Conservation (phyloP, 2,888 invertebrate genomes). For the Sphaerophoria taeniata region DNA sequence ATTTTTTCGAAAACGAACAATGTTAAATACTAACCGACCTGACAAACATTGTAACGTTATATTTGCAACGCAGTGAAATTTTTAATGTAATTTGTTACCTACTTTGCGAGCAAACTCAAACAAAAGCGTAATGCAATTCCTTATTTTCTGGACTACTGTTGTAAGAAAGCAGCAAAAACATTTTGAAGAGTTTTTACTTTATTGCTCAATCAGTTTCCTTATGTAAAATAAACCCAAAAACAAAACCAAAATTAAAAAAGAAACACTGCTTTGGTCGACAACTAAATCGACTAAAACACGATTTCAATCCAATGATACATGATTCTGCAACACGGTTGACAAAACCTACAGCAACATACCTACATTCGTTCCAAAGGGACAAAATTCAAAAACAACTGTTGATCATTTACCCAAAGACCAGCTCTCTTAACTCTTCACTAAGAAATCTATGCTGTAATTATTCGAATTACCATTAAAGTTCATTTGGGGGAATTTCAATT, state of each 20-base stretch:
- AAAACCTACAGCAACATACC: conserved; percentile 45
- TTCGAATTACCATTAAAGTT: conserved; percentile 74
- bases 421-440: background rate
- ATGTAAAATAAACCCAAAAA: no score
- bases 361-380: background rate
- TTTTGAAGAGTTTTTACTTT: no score
- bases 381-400: conserved; percentile 34
- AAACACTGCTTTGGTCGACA: conserved; percentile 42
- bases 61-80: no score
- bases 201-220: no score
- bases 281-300: conserved; percentile 69
- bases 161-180: no score
- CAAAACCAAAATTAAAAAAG: background rate
- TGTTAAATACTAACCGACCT: no score
- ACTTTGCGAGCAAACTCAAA: no score
- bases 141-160: no score
- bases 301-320: conserved; percentile 62
- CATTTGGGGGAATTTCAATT: conserved; percentile 65
- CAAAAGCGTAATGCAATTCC: no score
- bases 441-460: conserved; percentile 67
- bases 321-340: conserved; percentile 41
- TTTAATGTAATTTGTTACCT: no score
- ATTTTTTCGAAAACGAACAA: no score
- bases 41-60: no score
- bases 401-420: conserved; percentile 39